Evolutionary conservation across 2,888 invertebrate genomes (phyloP).

Genomic region (Meiosimyza decipiens): DNA sequence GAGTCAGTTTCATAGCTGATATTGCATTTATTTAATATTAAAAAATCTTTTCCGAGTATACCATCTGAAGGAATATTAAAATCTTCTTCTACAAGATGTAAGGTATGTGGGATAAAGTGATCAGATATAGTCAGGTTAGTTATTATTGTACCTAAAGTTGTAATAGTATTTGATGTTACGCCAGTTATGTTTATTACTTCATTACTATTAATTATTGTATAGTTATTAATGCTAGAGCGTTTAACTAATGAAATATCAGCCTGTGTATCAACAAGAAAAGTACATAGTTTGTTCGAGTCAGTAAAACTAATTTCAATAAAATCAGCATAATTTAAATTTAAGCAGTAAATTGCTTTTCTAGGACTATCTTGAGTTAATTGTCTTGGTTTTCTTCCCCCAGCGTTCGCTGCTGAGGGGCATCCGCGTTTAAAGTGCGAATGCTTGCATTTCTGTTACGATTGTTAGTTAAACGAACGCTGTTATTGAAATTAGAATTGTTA

Average conservation of each 20-base stretch:
- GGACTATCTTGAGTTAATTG: too few relatives aligned
- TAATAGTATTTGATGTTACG: slow-evolving; percentile 24
- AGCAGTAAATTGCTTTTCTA: too few relatives aligned
- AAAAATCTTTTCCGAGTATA: slow-evolving; percentile 33
- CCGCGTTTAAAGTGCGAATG: slow-evolving; percentile 31
- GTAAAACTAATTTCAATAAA: slow-evolving; percentile 7
- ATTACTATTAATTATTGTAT: background rate
- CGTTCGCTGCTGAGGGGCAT: slow-evolving; percentile 34
- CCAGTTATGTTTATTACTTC: slow-evolving; percentile 27
- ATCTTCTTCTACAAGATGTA: slow-evolving; percentile 25
- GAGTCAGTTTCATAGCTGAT: slow-evolving; percentile 15
- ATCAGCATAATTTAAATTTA: slow-evolving; percentile 2
- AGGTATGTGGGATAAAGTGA: slow-evolving; percentile 15
- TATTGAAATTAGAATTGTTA: background rate
- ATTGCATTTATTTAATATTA: slow-evolving; percentile 22
- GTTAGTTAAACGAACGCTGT: background rate
- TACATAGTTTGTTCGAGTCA: too few relatives aligned
- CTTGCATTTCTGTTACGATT: background rate
- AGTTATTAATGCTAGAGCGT: slow-evolving; percentile 14
- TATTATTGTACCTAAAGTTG: slow-evolving; percentile 24
- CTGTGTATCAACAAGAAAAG: too few relatives aligned
- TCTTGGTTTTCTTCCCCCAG: slow-evolving; percentile 26
- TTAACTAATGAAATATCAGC: slow-evolving; percentile 31
- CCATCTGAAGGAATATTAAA: slow-evolving; percentile 29
- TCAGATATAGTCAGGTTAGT: slow-evolving; percentile 24